These are phyloP conservation scores for Drosophila busckii DNA, from an alignment of 1,140 invertebrate genomes.

Conservation along the genomic window DNA sequence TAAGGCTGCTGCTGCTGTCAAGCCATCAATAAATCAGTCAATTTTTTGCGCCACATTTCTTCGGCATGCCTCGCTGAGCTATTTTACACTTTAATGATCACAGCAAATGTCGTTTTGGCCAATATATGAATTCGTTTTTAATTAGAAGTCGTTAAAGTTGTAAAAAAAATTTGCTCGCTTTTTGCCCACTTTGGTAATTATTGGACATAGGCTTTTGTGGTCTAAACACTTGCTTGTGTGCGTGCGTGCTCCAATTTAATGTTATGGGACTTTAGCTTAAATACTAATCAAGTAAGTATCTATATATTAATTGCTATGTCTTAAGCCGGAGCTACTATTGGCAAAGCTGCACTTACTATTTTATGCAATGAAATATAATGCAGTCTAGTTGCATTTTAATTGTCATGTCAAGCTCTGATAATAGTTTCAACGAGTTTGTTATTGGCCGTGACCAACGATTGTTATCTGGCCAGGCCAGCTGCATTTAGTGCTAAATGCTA, in stretches of 20 bases:
- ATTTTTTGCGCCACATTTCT: conserved; percentile 42
- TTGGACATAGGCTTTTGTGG: neutral
- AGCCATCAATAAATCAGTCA: conserved; percentile 69
- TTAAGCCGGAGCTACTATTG: too few species aligned
- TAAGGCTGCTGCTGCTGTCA: conserved; percentile 35
- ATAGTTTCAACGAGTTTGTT: conserved; percentile 23
- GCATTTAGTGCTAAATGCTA: too few species aligned
- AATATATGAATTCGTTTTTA: conserved; percentile 66
- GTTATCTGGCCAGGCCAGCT: conserved; percentile 20
- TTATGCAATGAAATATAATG: too few species aligned
- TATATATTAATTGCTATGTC: too few species aligned
- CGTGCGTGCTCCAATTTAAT: too few species aligned
- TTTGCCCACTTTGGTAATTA: conserved; percentile 32
- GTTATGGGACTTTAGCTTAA: too few species aligned
- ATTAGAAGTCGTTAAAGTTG: conserved; percentile 74
- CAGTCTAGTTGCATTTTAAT: too few species aligned
- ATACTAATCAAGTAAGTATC: conserved; percentile 7
- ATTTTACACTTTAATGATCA: conserved; percentile 76
- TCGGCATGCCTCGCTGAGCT: conserved; percentile 21
- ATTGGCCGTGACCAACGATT: conserved; percentile 34
- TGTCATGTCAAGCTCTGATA: too few species aligned
- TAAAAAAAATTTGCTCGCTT: conserved; percentile 68
- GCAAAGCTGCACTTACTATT: too few species aligned
- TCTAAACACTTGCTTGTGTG: too few species aligned
- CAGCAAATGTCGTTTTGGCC: conserved; percentile 54